Evolutionary conservation across 1,140 invertebrate species (phyloP), one percentile per base, ranked within the genome.

Genomic region (Pentalonia nigronervosa): DNA sequence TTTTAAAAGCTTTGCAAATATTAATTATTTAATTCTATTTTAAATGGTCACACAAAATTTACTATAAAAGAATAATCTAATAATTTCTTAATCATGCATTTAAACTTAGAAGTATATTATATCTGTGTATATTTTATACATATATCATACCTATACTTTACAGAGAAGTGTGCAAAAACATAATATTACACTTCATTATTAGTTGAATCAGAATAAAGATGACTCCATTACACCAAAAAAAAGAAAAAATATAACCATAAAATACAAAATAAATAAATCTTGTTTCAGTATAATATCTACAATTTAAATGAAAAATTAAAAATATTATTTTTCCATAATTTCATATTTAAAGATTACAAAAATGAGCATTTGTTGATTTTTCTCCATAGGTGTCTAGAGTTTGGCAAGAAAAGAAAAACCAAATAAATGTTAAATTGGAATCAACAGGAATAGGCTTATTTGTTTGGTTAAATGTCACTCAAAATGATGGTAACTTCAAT

Each of bases 401-500:
- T 84, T 53, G 81, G 81, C 91, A 93, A 93, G 34, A 50, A 36
- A 86, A 86, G 2, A 56, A 30, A 30, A 84, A 93, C 20, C 81
- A 93, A 93, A 53, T 93, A 53, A 56, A 84, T 25, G 14, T 93
- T 3, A 30, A 56, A 93, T 86, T 93, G 81, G 67, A 93, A 93
- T 93, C 91, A 41, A 93, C 91, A 53, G 91, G 91, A 21, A 95
- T 97, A 91, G 96, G 96, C 56, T 95, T 96, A n/a, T 97, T 97
- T 94, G 96, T 97, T 1, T 97, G 96, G 96, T 93, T 97, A 14
- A 96, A 97, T 93, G 94, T 95, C 0, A 94, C 94, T 25, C 94
- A 95, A 36, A 94, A 95, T 90, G 93, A 94, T 76, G 97, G 96
- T 8, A 95, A 94, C 91, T 97, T 97, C 95, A 96, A 96, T 9